phyloP scores from a whole-genome alignment of 2,113 vertebrate species.

The Passer montanus region DNA sequence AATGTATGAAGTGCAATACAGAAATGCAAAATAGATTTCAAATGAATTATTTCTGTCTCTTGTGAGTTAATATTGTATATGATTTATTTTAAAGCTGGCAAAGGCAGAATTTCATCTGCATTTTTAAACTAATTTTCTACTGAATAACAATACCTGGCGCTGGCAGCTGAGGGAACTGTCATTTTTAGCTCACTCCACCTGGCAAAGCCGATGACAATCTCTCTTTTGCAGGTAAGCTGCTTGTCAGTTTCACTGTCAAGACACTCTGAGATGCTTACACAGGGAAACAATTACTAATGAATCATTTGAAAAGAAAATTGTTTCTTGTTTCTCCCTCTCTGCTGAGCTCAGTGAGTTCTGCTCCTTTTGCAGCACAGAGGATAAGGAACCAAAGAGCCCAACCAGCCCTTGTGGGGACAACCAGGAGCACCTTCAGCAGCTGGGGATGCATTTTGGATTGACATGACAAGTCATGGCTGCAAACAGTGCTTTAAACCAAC shows the following conservation, averaged over 20 bases:
- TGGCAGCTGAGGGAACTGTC: not conserved
- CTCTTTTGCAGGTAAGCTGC: not conserved
- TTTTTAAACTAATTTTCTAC: not conserved
- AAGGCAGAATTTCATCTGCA: not conserved
- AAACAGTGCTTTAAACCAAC: not conserved
- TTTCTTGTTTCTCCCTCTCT: not conserved
- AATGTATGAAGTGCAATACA: not conserved
- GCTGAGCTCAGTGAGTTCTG: not conserved
- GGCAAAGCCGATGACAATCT: not conserved
- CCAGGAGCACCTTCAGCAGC: not conserved
- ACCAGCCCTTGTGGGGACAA: rapidly evolving
- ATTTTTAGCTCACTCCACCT: not conserved
- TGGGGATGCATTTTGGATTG: rapidly evolving
- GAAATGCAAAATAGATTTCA: not conserved
- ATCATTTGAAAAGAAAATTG: not conserved
- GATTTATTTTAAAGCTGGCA: not conserved
- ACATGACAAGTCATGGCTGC: rapidly evolving
- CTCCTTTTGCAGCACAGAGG: not conserved
- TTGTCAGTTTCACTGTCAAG: not conserved
- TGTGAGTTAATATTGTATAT: not conserved
- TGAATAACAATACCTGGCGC: not conserved
- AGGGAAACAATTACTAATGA: not conserved
- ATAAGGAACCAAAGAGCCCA: rapidly evolving
- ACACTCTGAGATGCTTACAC: not conserved
- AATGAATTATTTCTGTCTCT: not conserved